Percentiles rank a stretch among this genome's conserved stretches.
Conservation (phyloP, 2,113 vertebrate species). For the Dipodomys stephensi region DNA sequence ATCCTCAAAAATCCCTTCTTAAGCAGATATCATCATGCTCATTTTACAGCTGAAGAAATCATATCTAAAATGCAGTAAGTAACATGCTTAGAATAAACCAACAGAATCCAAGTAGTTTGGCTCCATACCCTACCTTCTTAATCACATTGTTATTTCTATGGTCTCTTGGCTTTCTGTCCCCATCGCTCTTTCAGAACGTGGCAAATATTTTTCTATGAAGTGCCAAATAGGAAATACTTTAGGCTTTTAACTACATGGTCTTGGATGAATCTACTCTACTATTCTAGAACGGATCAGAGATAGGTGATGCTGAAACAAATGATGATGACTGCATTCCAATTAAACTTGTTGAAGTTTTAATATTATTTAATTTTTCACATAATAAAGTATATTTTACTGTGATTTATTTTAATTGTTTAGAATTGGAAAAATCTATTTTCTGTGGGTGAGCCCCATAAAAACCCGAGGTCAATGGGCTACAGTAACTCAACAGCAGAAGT, state of each 20-base stretch:
- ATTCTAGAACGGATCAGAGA: neutral
- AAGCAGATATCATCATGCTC: neutral
- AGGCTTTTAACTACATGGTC: neutral
- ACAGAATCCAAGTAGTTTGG: neutral
- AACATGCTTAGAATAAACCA: conserved; percentile 5
- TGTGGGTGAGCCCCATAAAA: neutral
- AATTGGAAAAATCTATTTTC: neutral
- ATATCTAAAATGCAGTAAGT: conserved; percentile 3
- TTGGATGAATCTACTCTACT: conserved; percentile 2
- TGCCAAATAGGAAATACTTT: neutral
- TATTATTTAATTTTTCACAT: neutral
- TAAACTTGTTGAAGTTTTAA: conserved; percentile 30
- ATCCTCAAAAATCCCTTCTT: neutral
- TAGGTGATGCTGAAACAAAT: neutral
- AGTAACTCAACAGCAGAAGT: neutral
- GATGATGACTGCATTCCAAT: neutral
- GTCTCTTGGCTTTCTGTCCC: neutral
- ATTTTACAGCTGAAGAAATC: conserved; percentile 13
- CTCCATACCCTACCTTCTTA: neutral
- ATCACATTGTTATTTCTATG: neutral
- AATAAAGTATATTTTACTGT: neutral
- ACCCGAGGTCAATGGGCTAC: neutral
- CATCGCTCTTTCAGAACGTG: neutral
- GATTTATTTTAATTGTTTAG: conserved; percentile 11
- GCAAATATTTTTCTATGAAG: conserved; percentile 5